Base-by-base conservation (phyloP, 1,140 invertebrate genomes). In the Streblospio benedicti region DNA sequence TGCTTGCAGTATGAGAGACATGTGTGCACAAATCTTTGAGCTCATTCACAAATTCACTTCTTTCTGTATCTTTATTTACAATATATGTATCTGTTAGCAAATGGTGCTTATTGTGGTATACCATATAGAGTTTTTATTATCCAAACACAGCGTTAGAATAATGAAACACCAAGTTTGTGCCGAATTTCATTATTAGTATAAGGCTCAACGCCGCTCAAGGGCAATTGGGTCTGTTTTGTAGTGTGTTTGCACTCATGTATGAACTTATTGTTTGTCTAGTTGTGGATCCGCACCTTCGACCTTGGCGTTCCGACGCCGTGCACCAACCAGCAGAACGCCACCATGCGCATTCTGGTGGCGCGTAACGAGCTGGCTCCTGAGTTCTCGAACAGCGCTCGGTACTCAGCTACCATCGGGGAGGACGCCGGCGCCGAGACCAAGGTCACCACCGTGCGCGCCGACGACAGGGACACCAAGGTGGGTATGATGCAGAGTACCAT, bases 351-450 rank as follows among this genome's bases (percentile, higher is more conserved):
- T 0, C 69, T 54, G 31, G 59, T 73, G 9, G 35, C 45, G 3
- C 62, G 71, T 23, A 73, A 73, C 44, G n/a, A 44, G 25, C 38
- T 62, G n/a, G 49, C 67, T 35, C 71, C 71, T 35, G 61, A 68
- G 1, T 71, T 73, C 59, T 67, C 64, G 54, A 61, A 62, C 31
- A 18, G 49, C 30, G 47, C 53, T 0, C 57, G 57, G 6, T 69
- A 67, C 47, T 50, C 57, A 12, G 49, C 28, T 16, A 54, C 57
- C 20, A 62, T 73, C 32, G 47, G 56, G 2, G 67, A 71, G 47
- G 64, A 59, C 25, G 27, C 59, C 12, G 9, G 28, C 4, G 41
- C 60, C 2, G 55, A 58, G 2, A 62, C 51, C 16, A 51, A 32
- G 27, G 67, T 73, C 2, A 38, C 67, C n/a, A 49, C 18, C 32